Base-by-base conservation (phyloP, 1,140 invertebrate genomes). In the Cecropterus lyciades region DNA sequence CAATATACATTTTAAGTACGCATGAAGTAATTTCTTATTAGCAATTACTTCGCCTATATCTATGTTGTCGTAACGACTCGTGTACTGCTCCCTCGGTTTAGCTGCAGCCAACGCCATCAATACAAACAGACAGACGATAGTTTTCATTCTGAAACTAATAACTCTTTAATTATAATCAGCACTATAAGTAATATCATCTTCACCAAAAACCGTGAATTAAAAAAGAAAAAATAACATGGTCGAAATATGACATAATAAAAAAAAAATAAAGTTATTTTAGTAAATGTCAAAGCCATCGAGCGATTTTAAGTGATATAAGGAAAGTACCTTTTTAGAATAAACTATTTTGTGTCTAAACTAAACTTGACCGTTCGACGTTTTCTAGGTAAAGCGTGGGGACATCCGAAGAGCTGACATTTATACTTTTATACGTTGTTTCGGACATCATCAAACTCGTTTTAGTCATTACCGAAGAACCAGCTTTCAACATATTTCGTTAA, bases 1-100 rank as follows among this genome's bases (percentile, higher is more conserved):
- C 62, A 96, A 70, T 2, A 96, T 72, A 75, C 96, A 97, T 43
- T 96, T 94, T 14, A 94, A 81, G 67, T 97, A 96, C 53, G 94
- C 94, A 3, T 82, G 85, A 4, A 96, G 85, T 11, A 97, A 84
- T 43, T 96, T 92, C 0, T 95, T 93, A 56, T 94, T 96, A 0
- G 85, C 79, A 0, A 96, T 75, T 51, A 97, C 94, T 72, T 95
- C 93, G 20, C 96, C 93, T 20, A 96, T 42, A 79, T 97, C 89
- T n/a, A 97, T 85, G 68, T 94, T 94, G 79, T 97, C 96, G 68
- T 94, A 97, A 77, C 94, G 95, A n/a, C 93, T 94, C 0, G 95
- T 95, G 80, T 97, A 97, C 17, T 55, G 69, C 9, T n/a, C 17
- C 3, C 24, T 5, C 4, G 60, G 60, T 1, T 37, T 37, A 2